Evolutionary conservation across 2,888 invertebrate species (phyloP).

Genomic region (Dynastes hyllus): DNA sequence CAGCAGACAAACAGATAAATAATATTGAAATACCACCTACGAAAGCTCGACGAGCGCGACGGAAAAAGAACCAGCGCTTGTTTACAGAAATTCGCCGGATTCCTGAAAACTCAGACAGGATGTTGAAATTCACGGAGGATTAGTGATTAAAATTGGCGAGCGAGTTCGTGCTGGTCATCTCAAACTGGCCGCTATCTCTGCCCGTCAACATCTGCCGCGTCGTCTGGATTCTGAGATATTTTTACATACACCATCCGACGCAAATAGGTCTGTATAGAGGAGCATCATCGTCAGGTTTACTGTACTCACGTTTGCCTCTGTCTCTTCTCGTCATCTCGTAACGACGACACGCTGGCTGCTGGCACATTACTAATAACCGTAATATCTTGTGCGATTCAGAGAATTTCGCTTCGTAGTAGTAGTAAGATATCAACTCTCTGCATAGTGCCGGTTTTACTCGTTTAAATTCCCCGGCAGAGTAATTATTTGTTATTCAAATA

Average conservation of each 20-base stretch:
- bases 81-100: conserved; percentile 37
- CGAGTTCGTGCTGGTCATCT: conserved; percentile 24
- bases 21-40: conserved; percentile 19
- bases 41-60: not conserved
- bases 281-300: conserved; percentile 21
- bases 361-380: conserved; percentile 19
- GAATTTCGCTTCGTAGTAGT: not conserved
- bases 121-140: conserved; percentile 52
- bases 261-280: conserved; percentile 49
- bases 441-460: not conserved
- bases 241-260: conserved; percentile 50
- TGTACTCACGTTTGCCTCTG: conserved; percentile 13
- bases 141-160: conserved; percentile 49
- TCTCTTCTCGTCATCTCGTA: conserved; percentile 24
- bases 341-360: conserved; percentile 49
- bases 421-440: not conserved
- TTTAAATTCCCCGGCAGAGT: conserved; percentile 4
- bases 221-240: conserved; percentile 52
- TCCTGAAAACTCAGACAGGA: conserved; percentile 50
- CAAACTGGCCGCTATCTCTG: conserved; percentile 7
- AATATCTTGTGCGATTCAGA: conserved; percentile 3
- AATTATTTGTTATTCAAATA: conserved; percentile 5
- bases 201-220: conserved; percentile 52
- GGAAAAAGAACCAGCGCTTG: not conserved
- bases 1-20: not conserved